Conservation (phyloP, 1,140 invertebrate species). For the Vanessa atalanta region DNA sequence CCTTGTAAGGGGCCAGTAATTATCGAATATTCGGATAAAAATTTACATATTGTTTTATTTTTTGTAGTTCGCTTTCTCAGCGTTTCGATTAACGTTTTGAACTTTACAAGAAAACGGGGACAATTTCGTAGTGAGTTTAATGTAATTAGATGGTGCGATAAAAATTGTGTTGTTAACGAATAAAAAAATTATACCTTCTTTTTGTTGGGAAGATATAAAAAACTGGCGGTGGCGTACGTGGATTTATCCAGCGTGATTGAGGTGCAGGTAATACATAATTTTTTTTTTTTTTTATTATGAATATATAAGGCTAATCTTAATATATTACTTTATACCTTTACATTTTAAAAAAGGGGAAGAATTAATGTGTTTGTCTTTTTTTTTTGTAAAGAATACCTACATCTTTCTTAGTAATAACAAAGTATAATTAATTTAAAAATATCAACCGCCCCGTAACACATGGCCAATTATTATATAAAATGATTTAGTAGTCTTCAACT, state of each 20-base stretch:
- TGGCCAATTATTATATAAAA: neutral
- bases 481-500: constrained; percentile 8
- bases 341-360: too few species aligned
- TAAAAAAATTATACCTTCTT: constrained; percentile 31
- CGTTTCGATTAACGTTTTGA: constrained; percentile 7
- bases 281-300: too few species aligned
- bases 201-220: constrained; percentile 58
- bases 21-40: constrained; percentile 50
- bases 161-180: constrained; percentile 15
- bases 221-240: constrained; percentile 83
- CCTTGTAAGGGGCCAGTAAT: constrained; percentile 66
- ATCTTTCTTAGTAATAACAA: neutral
- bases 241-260: constrained; percentile 84
- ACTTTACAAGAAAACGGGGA: constrained; percentile 25
- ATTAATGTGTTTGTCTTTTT: too few species aligned
- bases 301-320: too few species aligned
- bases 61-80: constrained; percentile 58
- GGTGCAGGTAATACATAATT: constrained; percentile 80
- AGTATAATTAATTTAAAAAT: neutral
- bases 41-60: constrained; percentile 53
- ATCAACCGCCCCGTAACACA: neutral
- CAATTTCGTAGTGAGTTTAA: constrained; percentile 18
- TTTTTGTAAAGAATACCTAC: too few species aligned
- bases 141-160: constrained; percentile 6
- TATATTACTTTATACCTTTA: too few species aligned